phyloP scores from a whole-genome alignment of 2,888 invertebrate species.

The Polyommatus icarus region DNA sequence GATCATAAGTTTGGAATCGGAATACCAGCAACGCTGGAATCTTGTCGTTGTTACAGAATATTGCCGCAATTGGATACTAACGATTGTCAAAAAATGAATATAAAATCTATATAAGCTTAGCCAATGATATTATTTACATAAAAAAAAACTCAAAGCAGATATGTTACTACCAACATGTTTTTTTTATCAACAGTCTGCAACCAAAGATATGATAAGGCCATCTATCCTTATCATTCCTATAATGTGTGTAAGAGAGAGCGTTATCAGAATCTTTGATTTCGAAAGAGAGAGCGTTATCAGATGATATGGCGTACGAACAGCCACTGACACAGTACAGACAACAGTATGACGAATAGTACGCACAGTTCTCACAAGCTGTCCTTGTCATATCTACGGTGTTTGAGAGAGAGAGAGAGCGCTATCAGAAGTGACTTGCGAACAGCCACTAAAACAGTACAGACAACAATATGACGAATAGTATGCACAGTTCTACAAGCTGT shows the following conservation, averaged over 20 bases:
- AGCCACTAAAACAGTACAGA: constrained; percentile 34
- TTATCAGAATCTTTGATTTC: no score
- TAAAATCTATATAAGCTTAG: neutral
- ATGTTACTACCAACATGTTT: no score
- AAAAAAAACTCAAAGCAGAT: no score
- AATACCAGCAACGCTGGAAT: neutral
- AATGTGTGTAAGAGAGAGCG: no score
- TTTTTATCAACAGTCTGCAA: no score
- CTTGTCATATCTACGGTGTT: neutral
- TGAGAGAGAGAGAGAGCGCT: neutral
- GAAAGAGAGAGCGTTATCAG: no score
- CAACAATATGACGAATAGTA: constrained; percentile 44
- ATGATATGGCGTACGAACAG: no score
- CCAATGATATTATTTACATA: no score
- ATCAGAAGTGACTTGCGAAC: neutral
- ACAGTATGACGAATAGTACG: no score
- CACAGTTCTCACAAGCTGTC: neutral
- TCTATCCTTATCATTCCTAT: neutral
- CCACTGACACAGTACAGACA: no score
- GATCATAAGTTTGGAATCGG: neutral
- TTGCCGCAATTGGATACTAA: neutral
- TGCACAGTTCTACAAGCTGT: constrained; percentile 45
- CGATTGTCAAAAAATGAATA: neutral
- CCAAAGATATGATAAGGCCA: neutral
- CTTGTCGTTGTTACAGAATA: neutral